These are phyloP conservation scores for Pangasius sanitwongsei DNA, from an alignment of 2,797 vertebrate species.

Conservation along the genomic window DNA sequence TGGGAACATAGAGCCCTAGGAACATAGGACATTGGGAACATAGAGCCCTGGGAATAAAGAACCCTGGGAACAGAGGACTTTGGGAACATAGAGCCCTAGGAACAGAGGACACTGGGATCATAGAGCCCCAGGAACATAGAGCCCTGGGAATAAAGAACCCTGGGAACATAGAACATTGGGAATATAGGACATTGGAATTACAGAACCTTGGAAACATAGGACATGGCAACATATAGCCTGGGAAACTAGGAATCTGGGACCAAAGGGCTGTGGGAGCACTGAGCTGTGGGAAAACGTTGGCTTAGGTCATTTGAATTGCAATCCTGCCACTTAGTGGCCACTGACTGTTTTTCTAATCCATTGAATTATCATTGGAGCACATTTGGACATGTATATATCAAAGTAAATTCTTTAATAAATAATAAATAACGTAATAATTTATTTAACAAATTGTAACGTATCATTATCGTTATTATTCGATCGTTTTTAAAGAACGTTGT, in stretches of 20 bases:
- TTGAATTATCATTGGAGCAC: too few species aligned
- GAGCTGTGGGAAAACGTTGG: not conserved
- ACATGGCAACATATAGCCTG: not conserved
- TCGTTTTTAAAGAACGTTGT: not conserved
- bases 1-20: not conserved
- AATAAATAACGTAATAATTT: not conserved
- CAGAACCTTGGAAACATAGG: not conserved
- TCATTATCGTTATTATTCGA: not conserved
- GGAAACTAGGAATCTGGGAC: not conserved
- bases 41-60: not conserved
- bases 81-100: not conserved
- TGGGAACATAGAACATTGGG: not conserved
- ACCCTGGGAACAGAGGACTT: not conserved
- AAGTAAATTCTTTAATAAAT: not conserved
- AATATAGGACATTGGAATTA: not conserved
- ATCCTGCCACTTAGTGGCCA: slow-evolving; percentile 24
- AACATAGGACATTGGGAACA: not conserved
- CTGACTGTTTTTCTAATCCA: not conserved
- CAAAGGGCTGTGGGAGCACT: not conserved
- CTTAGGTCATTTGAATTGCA: not conserved
- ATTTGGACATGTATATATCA: too few species aligned
- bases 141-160: not conserved
- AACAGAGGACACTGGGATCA: not conserved
- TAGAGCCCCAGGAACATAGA: not conserved
- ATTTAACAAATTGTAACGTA: not conserved